A percentile compares a stretch with the other conserved stretches of the same genome.
Evolutionary conservation across 2,888 invertebrate species (phyloP).

Genomic region (Cyaniris semiargus): DNA sequence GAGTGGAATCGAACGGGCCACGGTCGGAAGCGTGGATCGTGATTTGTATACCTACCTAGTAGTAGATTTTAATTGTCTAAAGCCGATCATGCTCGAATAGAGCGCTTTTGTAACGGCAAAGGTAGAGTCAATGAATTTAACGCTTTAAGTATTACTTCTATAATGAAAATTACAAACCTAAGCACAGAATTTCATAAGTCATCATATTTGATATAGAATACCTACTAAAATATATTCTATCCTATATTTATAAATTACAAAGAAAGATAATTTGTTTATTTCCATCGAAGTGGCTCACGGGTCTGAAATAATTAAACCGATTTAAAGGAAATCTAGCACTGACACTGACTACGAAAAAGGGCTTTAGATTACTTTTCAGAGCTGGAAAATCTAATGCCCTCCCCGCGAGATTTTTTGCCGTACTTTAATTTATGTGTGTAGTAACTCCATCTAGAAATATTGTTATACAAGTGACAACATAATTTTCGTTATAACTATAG

Average conservation of each 20-base stretch:
- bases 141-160: background rate
- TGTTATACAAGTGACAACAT: no score
- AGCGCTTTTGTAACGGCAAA: background rate
- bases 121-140: background rate
- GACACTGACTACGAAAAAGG: background rate
- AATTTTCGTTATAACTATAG: no score
- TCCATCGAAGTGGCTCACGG: no score
- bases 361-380: background rate
- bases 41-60: constrained; percentile 12
- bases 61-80: constrained; percentile 13
- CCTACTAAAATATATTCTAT: background rate
- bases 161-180: no score
- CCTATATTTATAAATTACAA: background rate
- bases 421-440: background rate
- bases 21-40: constrained; percentile 33
- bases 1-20: constrained; percentile 25
- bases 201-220: background rate
- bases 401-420: background rate
- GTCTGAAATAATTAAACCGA: background rate
- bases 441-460: no score
- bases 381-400: background rate
- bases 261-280: background rate
- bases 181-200: no score
- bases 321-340: background rate
- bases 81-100: background rate